phyloP scores from a whole-genome alignment of 1,140 invertebrate genomes.

The Lanistes nyassanus region DNA sequence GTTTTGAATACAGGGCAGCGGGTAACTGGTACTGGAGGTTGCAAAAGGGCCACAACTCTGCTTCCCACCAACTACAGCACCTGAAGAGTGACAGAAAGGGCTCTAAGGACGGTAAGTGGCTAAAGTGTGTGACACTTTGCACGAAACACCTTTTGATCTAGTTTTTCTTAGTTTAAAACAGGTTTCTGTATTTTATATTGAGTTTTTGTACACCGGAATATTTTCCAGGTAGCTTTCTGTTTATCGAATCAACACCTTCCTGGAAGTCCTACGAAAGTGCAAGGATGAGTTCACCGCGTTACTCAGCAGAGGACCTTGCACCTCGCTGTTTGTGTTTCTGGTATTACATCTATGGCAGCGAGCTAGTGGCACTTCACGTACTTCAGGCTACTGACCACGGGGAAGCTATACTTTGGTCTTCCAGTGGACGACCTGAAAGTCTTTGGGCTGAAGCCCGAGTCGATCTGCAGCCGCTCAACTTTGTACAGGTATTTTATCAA shows the following conservation, averaged over 20 bases:
- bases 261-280: neutral
- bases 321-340: slow-evolving; percentile 21
- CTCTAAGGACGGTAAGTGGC: neutral
- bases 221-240: neutral
- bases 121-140: too few relatives aligned
- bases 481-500: neutral
- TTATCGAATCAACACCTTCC: neutral
- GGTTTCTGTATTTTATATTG: too few relatives aligned
- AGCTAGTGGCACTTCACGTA: slow-evolving; percentile 20
- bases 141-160: too few relatives aligned
- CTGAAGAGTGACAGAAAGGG: neutral
- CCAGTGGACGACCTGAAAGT: neutral
- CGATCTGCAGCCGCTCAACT: neutral
- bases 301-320: neutral
- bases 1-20: slow-evolving; percentile 18
- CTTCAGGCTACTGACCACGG: neutral
- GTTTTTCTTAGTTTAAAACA: too few relatives aligned
- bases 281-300: neutral
- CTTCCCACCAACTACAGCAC: neutral
- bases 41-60: neutral
- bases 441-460: neutral
- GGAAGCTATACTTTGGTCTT: neutral
- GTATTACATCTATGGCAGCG: slow-evolving; percentile 26
- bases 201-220: too few relatives aligned
- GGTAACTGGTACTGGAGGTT: slow-evolving; percentile 24